phyloP scores from a whole-genome alignment of 1,140 invertebrate species.

The Tetramorium simillimum region DNA sequence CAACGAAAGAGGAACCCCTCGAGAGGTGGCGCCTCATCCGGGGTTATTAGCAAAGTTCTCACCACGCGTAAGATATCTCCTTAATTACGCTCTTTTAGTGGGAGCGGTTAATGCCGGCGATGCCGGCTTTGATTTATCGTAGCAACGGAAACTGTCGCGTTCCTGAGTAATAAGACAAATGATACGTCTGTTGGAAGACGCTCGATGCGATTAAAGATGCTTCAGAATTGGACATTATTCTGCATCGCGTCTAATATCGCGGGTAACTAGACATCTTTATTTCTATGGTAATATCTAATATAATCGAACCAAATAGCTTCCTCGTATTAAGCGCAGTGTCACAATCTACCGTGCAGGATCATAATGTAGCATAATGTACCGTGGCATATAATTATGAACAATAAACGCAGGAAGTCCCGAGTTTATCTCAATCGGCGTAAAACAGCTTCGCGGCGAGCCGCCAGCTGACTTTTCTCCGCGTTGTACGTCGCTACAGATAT shows the following conservation, averaged over 20 bases:
- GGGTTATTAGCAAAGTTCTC: constrained; percentile 75
- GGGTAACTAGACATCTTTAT: not conserved
- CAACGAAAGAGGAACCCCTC: constrained; percentile 61
- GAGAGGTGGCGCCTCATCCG: constrained; percentile 67
- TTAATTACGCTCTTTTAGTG: constrained; percentile 72
- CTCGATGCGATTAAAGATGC: not conserved
- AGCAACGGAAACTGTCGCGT: not conserved
- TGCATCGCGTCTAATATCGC: not conserved
- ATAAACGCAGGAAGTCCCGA: constrained; percentile 27
- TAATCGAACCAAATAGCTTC: not conserved
- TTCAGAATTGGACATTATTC: not conserved
- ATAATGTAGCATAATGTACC: not conserved
- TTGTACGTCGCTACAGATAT: constrained; percentile 35
- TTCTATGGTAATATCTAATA: not conserved
- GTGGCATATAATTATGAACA: constrained; percentile 37
- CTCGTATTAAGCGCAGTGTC: not conserved
- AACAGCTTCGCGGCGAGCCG: constrained; percentile 17
- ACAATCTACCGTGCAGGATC: not conserved
- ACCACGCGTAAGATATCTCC: constrained; percentile 61
- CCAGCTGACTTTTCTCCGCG: not conserved
- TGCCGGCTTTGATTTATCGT: constrained; percentile 53
- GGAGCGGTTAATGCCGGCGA: constrained; percentile 48
- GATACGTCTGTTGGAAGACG: not conserved
- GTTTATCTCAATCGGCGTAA: constrained; percentile 38
- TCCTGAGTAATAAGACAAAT: not conserved